These are phyloP conservation scores for Leptocoma aspasia DNA, from an alignment of 2,113 vertebrate genomes.

Conservation along the genomic window DNA sequence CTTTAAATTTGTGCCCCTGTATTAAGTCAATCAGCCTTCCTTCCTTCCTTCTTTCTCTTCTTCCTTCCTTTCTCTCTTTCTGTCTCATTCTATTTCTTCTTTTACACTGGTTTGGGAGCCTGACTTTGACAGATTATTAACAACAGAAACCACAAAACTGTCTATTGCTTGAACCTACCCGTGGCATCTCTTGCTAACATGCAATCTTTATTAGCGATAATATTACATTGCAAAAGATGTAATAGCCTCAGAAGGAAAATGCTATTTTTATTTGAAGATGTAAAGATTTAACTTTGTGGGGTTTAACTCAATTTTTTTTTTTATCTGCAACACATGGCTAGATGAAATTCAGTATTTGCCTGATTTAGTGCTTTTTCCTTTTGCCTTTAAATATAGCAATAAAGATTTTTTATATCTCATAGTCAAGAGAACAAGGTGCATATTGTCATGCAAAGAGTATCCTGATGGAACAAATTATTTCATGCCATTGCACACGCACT, in stretches of 20 bases:
- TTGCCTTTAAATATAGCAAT: not conserved
- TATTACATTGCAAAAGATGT: not conserved
- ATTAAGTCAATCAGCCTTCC: not conserved
- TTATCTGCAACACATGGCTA: constrained; percentile 11
- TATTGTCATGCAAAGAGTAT: not conserved
- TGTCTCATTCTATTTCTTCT: not conserved
- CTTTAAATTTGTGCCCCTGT: constrained; percentile 55
- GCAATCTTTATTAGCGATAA: constrained; percentile 11
- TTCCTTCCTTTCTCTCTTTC: not conserved
- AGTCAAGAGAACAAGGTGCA: not conserved
- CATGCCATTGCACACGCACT: not conserved
- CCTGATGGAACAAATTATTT: not conserved
- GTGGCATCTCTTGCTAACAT: not conserved
- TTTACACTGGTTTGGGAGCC: not conserved
- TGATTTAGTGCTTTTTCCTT: not conserved
- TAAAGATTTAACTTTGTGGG: not conserved
- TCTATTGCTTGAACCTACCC: not conserved
- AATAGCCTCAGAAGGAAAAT: constrained; percentile 9
- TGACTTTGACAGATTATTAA: constrained; percentile 14
- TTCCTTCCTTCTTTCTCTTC: not conserved
- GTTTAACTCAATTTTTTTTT: not conserved
- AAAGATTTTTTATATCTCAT: not conserved
- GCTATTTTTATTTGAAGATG: not conserved
- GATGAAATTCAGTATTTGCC: not conserved
- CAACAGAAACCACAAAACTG: not conserved